Evolutionary conservation across 2,888 invertebrate species (phyloP).

Genomic region (Idaea dimidiata): DNA sequence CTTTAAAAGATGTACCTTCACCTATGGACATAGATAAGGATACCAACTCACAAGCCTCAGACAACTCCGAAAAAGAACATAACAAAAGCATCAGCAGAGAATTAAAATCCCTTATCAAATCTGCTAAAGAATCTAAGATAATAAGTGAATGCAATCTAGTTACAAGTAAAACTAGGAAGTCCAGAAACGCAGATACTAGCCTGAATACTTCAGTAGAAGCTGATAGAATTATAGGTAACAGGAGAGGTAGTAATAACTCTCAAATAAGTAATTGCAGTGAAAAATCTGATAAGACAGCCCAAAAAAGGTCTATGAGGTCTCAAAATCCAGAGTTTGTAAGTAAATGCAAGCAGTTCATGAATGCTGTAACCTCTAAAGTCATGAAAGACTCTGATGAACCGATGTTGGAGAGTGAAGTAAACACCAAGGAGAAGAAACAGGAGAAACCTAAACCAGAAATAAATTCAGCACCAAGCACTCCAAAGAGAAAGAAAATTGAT

Average conservation of each 20-base stretch:
- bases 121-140: constrained; percentile 85
- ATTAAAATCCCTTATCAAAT: constrained; percentile 82
- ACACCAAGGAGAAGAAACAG: constrained; percentile 32
- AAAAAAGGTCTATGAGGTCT: constrained; percentile 80
- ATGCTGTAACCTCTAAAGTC: constrained; percentile 70
- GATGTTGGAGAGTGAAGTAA: constrained; percentile 43
- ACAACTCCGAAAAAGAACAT: constrained; percentile 60
- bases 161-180: constrained; percentile 73
- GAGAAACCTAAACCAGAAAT: constrained; percentile 37
- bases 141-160: constrained; percentile 80
- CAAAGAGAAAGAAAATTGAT: constrained; percentile 42
- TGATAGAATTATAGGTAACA: constrained; percentile 49
- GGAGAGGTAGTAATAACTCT: constrained; percentile 61
- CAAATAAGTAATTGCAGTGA: constrained; percentile 64
- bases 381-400: constrained; percentile 56
- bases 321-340: constrained; percentile 83
- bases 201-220: constrained; percentile 60
- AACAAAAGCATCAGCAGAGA: constrained; percentile 78
- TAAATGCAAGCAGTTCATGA: constrained; percentile 82
- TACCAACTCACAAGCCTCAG: constrained; percentile 56
- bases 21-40: constrained; percentile 43
- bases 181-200: constrained; percentile 65
- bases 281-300: constrained; percentile 52
- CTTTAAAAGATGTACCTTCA: not conserved
- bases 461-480: constrained; percentile 29